These are phyloP conservation scores for Beris morrisii DNA, from an alignment of 2,888 invertebrate genomes.

Conservation along the genomic window DNA sequence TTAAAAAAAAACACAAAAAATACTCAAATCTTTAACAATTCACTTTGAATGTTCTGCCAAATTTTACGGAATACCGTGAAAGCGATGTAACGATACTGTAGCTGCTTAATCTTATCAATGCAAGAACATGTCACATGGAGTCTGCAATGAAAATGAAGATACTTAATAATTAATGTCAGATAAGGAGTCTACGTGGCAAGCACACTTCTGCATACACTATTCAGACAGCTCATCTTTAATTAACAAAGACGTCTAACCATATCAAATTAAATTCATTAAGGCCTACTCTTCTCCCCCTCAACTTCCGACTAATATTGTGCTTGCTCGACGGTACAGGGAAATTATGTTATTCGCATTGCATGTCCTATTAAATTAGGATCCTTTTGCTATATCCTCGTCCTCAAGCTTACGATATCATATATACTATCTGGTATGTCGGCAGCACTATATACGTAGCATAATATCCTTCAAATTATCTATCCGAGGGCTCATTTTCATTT, in stretches of 20 bases:
- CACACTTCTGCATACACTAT: neutral
- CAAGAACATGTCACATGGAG: too few relatives aligned
- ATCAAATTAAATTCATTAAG: slow-evolving; percentile 33
- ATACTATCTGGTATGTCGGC: too few relatives aligned
- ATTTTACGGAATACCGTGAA: too few relatives aligned
- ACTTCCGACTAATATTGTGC: slow-evolving; percentile 15
- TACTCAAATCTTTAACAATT: too few relatives aligned
- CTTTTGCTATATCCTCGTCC: slow-evolving; percentile 2
- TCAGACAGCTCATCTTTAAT: slow-evolving; percentile 30
- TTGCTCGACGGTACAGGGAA: slow-evolving; percentile 18
- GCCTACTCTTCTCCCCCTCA: neutral
- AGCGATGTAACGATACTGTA: too few relatives aligned
- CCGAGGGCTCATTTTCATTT: slow-evolving; percentile 28
- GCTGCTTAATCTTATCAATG: too few relatives aligned
- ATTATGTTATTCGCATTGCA: slow-evolving; percentile 23
- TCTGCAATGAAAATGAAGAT: too few relatives aligned
- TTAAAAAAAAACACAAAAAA: too few relatives aligned
- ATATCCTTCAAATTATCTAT: slow-evolving; percentile 22
- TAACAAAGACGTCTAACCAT: slow-evolving; percentile 29
- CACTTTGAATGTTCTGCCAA: too few relatives aligned
- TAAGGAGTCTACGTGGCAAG: too few relatives aligned
- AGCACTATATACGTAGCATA: slow-evolving; percentile 1
- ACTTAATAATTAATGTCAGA: too few relatives aligned
- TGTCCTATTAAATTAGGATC: slow-evolving; percentile 27
- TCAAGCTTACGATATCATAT: too few relatives aligned